phyloP scores from a whole-genome alignment of 1,140 invertebrate genomes.

The Ruditapes philippinarum region DNA sequence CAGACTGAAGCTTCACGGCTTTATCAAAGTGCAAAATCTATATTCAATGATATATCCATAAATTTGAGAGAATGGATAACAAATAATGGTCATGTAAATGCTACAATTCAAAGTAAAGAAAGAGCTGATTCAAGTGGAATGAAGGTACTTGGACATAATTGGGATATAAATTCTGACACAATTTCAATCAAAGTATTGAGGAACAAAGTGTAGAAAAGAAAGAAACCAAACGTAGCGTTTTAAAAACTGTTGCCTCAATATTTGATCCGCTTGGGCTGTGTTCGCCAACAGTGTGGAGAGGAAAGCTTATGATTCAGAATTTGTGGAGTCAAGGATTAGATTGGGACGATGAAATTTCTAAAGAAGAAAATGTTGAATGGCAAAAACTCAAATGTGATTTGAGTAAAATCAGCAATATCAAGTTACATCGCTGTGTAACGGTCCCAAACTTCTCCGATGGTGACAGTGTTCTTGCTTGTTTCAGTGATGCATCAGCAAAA shows the following conservation, averaged over 20 bases:
- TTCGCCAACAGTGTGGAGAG: not conserved
- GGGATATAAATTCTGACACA: not conserved
- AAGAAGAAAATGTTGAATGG: not conserved
- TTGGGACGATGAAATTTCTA: not conserved
- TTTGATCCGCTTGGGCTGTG: conserved; percentile 18
- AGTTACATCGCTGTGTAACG: not conserved
- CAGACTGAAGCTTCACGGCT: not conserved
- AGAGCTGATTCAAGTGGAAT: not conserved
- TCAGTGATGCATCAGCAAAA: not conserved
- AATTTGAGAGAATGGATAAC: conserved; percentile 1
- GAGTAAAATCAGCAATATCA: not conserved
- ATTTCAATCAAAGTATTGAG: not conserved
- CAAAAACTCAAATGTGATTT: not conserved
- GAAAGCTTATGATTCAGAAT: not conserved
- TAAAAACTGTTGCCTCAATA: not conserved
- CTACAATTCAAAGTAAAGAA: not conserved
- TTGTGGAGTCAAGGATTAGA: not conserved
- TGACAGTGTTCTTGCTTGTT: not conserved
- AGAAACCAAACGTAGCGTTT: not conserved
- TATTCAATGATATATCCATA: not conserved
- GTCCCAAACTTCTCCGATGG: not conserved
- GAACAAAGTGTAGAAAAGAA: not conserved
- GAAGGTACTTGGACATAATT: not conserved
- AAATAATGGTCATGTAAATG: not conserved
- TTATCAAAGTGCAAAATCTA: not conserved